These are phyloP conservation scores for Hippasteria phrygiana DNA, from an alignment of 53 echinoderm and acorn worm species.

Conservation along the genomic window DNA sequence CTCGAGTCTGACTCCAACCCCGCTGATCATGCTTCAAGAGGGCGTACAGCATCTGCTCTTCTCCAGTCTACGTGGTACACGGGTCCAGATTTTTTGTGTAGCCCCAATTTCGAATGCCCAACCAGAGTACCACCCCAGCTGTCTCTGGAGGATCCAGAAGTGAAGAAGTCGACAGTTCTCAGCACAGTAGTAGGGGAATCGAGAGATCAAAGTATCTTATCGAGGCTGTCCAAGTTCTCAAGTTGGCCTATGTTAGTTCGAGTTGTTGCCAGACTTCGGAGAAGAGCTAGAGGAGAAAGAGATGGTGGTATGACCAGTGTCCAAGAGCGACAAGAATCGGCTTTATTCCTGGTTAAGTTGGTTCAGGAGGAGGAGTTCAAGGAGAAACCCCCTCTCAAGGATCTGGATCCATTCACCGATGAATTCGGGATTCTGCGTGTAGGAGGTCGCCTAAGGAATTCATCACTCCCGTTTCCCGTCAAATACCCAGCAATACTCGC, in stretches of 20 bases:
- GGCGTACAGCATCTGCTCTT: constrained; percentile 27
- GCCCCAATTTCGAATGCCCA: constrained; percentile 22
- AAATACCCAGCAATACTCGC: constrained; percentile 54
- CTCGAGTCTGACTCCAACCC: constrained; percentile 47
- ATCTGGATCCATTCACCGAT: constrained; percentile 41
- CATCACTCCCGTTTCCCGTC: constrained; percentile 27
- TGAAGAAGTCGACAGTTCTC: constrained; percentile 34
- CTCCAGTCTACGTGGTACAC: constrained; percentile 30
- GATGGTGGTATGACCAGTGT: constrained; percentile 6
- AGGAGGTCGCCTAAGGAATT: constrained; percentile 45
- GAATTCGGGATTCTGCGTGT: constrained; percentile 35
- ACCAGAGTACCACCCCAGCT: constrained; percentile 2
- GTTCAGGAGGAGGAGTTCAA: background rate
- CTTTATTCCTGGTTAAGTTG: constrained; percentile 40
- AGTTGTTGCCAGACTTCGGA: constrained; percentile 65
- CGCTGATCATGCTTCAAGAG: constrained; percentile 51
- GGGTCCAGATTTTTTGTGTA: constrained; percentile 43
- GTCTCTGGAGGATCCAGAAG: constrained; percentile 48
- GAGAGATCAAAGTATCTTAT: constrained; percentile 9
- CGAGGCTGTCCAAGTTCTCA: constrained; percentile 62
- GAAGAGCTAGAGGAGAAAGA: constrained; percentile 37
- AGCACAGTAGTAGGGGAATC: constrained; percentile 11
- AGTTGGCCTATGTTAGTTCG: constrained; percentile 60
- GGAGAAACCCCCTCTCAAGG: background rate
- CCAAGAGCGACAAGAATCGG: constrained; percentile 5